Percentiles rank a stretch among this genome's conserved stretches.
Conservation (phyloP, 2,888 invertebrate species). For the Cosmia trapezina region DNA sequence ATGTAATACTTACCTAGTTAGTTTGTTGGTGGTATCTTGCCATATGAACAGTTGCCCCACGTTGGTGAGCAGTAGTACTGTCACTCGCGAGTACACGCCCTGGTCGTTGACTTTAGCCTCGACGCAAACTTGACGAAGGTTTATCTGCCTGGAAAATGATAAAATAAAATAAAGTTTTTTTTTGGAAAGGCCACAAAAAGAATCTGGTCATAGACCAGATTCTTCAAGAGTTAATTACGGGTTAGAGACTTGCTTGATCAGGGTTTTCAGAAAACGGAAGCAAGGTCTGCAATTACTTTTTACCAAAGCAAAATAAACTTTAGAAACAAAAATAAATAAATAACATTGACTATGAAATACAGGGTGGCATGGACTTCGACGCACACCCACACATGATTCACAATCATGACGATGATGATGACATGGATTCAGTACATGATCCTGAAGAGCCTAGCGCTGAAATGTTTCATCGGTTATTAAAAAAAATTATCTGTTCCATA, state of each 20-base stretch:
- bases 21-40: slow-evolving; percentile 91
- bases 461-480: too few relatives aligned
- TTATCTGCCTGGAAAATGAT: slow-evolving; percentile 79
- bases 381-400: too few relatives aligned
- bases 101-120: slow-evolving; percentile 85
- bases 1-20: slow-evolving; percentile 82
- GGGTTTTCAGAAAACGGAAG: neutral
- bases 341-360: neutral
- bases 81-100: slow-evolving; percentile 88
- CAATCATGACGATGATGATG: too few relatives aligned
- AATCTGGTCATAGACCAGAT: too few relatives aligned
- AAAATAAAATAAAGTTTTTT: neutral
- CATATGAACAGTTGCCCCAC: slow-evolving; percentile 92
- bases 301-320: neutral
- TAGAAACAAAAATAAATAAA: neutral
- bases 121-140: slow-evolving; percentile 84
- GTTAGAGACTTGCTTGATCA: neutral
- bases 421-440: too few relatives aligned
- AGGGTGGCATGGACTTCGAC: too few relatives aligned
- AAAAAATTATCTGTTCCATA: too few relatives aligned
- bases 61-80: slow-evolving; percentile 91
- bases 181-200: neutral
- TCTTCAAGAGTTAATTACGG: too few relatives aligned
- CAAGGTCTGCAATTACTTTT: neutral
- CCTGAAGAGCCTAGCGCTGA: too few relatives aligned